phyloP scores from a whole-genome alignment of 2,797 vertebrate genomes.

The Pristis pectinata region DNA sequence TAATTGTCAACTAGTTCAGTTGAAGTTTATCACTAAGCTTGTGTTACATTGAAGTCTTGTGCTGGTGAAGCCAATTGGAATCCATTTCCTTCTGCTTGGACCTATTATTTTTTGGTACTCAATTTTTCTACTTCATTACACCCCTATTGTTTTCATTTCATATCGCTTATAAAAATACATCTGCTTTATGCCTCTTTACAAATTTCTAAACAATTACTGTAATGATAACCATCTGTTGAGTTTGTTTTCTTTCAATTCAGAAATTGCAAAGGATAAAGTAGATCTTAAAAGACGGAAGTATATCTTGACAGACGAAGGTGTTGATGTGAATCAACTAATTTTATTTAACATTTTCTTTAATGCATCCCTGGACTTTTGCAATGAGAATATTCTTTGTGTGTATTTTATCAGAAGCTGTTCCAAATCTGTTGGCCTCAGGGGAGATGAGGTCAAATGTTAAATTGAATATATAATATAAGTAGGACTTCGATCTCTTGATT shows the following conservation, averaged over 20 bases:
- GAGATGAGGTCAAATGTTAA: neutral
- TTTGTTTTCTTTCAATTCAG: slow-evolving; percentile 21
- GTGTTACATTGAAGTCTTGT: neutral
- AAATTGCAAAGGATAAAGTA: neutral
- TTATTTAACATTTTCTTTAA: neutral
- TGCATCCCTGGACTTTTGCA: neutral
- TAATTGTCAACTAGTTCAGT: neutral
- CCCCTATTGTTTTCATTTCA: neutral
- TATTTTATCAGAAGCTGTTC: neutral
- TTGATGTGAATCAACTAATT: neutral
- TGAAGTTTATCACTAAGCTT: neutral
- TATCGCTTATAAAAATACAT: slow-evolving; percentile 6
- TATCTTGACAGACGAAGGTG: neutral
- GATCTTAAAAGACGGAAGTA: neutral
- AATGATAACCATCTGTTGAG: neutral
- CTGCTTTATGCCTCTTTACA: slow-evolving; percentile 8
- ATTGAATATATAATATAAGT: neutral
- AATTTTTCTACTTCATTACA: neutral
- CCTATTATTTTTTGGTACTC: neutral
- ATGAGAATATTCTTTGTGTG: neutral
- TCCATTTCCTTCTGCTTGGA: neutral
- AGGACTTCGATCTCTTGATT: too few relatives aligned
- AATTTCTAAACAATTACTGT: neutral
- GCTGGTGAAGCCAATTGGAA: neutral
- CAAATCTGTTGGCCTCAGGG: neutral